Evolutionary conservation across 2,113 vertebrate species (phyloP), one percentile per base, ranked within the genome.

Genomic region (Ameiurus melas): DNA sequence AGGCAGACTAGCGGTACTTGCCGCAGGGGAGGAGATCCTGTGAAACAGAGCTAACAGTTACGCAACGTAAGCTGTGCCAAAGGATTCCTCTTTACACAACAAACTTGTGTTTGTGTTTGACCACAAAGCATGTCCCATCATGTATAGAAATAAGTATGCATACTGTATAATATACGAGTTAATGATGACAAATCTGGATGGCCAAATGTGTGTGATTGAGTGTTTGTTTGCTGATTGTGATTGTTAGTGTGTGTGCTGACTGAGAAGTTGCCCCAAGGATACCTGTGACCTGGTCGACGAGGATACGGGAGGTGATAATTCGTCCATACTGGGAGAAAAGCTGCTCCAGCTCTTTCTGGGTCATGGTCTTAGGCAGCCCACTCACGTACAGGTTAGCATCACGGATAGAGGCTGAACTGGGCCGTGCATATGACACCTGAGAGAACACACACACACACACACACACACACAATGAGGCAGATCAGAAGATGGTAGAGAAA

Each of bases 251-350:
- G 60, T 85, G 85, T 36, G 10, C 39, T 87, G 75, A 89, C 62
- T 84, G 90, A 94, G 93, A 90, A 85, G 92, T 90, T 92, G 90
- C 90, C 93, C 94, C 94, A 94, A 94, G 92, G 93, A 96, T 96
- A 98, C 97, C 98, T 99, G 98, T 99, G 96, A 99, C 98, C 97
- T 99, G 98, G 96, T 99, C 98, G 92, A 99, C 98, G 92, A 99
- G 97, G 97, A 99, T 99, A 92, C 98, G 97, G 92, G 98, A 99
- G 95, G 98, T 99, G 96, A 99, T 99, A 96, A 99, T 99, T 93
- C 98, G 98, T 91, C 98, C 98, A 20, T 99, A 99, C 95, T 99
- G 98, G 88, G 98, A 99, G 95, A 99, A 99, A 91, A 99, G 97
- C 94, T 99, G 98, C 94, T 99, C 99, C 94, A 99, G 96, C 89